A percentile compares a stretch with the other conserved stretches of the same genome.
Conservation (phyloP, 2,113 vertebrate genomes). For the Meriones unguiculatus region DNA sequence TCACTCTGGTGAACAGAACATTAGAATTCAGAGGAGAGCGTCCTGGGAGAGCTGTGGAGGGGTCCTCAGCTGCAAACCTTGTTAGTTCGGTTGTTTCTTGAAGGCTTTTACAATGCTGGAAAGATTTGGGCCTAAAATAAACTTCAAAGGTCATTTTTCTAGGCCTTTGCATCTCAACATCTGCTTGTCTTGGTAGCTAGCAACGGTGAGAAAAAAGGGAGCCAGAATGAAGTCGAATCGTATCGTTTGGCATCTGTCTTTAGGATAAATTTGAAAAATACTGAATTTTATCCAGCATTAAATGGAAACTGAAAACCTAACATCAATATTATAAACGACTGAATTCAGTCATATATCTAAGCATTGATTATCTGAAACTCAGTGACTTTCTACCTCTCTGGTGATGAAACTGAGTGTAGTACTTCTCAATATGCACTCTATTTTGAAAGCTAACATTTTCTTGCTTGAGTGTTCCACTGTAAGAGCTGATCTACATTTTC, state of each 20-base stretch:
- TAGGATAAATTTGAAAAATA: background rate
- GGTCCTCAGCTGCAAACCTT: background rate
- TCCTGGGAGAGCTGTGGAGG: background rate
- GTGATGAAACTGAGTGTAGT: background rate
- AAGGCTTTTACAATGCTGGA: background rate
- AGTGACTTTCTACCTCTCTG: background rate
- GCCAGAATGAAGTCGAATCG: background rate
- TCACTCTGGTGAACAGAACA: background rate
- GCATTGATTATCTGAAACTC: background rate
- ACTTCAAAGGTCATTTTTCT: background rate
- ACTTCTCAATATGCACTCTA: background rate
- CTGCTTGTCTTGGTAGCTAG: background rate
- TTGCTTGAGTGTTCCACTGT: background rate
- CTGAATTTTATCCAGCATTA: background rate
- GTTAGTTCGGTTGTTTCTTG: background rate
- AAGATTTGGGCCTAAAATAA: background rate
- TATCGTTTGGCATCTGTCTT: background rate
- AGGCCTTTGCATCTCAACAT: background rate
- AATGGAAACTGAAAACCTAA: background rate
- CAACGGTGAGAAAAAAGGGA: background rate
- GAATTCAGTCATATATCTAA: conserved; percentile 17
- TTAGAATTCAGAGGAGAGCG: background rate
- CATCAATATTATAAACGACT: background rate
- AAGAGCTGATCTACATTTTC: background rate
- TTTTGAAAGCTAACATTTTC: conserved; percentile 1